phyloP scores from a whole-genome alignment of 2,797 vertebrate genomes.

The Meriones psammophilus region DNA sequence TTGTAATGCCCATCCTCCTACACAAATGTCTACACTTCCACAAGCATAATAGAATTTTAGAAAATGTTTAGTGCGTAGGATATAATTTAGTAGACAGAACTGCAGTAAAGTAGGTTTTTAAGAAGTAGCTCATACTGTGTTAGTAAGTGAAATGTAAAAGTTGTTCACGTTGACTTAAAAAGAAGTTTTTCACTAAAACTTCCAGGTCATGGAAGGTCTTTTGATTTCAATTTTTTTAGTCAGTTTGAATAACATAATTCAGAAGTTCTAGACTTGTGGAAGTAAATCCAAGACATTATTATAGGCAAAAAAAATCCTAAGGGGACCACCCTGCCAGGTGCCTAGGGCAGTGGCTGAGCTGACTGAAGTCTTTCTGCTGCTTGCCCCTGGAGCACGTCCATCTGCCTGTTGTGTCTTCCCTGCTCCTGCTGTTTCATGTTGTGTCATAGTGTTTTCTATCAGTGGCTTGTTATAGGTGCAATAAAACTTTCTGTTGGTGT shows the following conservation, averaged over 20 bases:
- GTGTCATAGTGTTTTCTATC: background rate
- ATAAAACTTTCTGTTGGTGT: background rate
- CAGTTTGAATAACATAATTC: background rate
- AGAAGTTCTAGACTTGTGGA: background rate
- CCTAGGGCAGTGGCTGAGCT: background rate
- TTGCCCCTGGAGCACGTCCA: background rate
- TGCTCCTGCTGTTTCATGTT: background rate
- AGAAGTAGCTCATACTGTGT: background rate
- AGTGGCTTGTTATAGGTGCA: background rate
- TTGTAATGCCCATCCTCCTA: background rate
- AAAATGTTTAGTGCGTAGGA: background rate
- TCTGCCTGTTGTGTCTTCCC: background rate
- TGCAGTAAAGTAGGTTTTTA: background rate
- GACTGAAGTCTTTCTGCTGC: background rate
- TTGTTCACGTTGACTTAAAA: background rate
- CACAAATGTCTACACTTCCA: background rate
- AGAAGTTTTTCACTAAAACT: background rate
- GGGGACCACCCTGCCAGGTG: background rate
- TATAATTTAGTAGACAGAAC: background rate
- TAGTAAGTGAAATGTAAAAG: background rate
- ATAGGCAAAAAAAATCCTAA: too few relatives aligned
- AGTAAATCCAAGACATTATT: background rate
- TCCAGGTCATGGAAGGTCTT: background rate
- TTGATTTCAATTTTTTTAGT: background rate
- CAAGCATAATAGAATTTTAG: background rate